phyloP scores from a whole-genome alignment of 2,113 vertebrate genomes.

The Apteryx mantelli region DNA sequence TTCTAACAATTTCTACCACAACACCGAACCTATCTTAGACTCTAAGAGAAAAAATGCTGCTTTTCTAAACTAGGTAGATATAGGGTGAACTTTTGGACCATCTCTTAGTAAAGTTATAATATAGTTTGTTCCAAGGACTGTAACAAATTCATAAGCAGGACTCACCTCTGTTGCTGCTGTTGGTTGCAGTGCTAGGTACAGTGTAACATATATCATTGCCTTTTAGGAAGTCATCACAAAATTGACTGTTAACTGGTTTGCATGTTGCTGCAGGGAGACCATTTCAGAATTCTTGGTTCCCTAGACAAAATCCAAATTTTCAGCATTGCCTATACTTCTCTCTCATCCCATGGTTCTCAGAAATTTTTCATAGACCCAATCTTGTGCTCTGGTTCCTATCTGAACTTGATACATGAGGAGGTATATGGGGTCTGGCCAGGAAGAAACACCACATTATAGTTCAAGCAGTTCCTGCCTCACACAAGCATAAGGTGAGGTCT shows the following conservation, averaged over 20 bases:
- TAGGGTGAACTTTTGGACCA: not conserved
- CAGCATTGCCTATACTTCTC: not conserved
- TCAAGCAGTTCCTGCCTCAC: not conserved
- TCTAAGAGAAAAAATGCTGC: not conserved
- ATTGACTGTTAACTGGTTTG: not conserved
- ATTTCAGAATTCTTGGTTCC: not conserved
- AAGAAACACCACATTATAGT: not conserved
- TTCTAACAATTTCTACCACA: not conserved
- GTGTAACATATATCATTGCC: not conserved
- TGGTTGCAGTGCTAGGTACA: not conserved
- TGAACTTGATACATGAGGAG: not conserved
- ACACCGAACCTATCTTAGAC: not conserved
- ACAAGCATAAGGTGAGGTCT: not conserved
- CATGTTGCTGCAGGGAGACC: not conserved
- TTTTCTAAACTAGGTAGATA: not conserved
- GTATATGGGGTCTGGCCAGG: not conserved
- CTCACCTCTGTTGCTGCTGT: not conserved
- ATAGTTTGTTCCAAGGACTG: not conserved
- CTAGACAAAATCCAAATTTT: not conserved
- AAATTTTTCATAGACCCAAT: not conserved
- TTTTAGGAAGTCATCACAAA: not conserved
- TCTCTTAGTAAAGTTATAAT: not conserved
- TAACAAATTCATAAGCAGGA: not conserved
- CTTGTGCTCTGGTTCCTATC: not conserved
- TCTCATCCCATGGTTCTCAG: not conserved